Conservation (phyloP, 2,888 invertebrate genomes). For the Pyrrhia umbra region DNA sequence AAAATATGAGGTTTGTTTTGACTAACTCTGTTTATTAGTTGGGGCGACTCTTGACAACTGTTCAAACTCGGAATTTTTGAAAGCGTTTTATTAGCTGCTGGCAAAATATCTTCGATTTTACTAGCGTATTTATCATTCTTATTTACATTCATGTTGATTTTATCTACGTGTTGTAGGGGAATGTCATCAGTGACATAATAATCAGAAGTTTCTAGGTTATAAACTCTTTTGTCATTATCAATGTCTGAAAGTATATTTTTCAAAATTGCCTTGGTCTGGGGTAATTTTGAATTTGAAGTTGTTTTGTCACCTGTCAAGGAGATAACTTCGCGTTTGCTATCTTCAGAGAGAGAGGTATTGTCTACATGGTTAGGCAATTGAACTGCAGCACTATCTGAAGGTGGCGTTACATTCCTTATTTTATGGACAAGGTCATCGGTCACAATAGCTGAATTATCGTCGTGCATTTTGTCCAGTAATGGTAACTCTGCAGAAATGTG, state of each 20-base stretch:
- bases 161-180: not conserved
- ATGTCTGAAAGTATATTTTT: slow-evolving; percentile 27
- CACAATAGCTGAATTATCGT: not conserved
- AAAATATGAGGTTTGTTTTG: not conserved
- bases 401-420: not conserved
- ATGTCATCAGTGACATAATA: not conserved
- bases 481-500: not conserved
- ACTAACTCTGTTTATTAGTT: not conserved
- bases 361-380: too few relatives aligned
- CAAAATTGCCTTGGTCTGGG: slow-evolving; percentile 15
- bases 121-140: too few relatives aligned
- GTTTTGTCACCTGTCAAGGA: too few relatives aligned
- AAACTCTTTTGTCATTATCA: not conserved
- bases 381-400: too few relatives aligned
- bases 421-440: not conserved
- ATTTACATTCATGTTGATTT: not conserved
- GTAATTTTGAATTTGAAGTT: slow-evolving; percentile 16
- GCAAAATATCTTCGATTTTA: not conserved
- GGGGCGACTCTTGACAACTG: not conserved
- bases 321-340: too few relatives aligned
- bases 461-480: not conserved
- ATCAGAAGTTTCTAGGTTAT: not conserved
- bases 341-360: too few relatives aligned
- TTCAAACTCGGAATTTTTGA: not conserved
- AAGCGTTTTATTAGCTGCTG: not conserved